phyloP scores from a whole-genome alignment of 2,797 vertebrate genomes.

The Phoxinus dragarum region DNA sequence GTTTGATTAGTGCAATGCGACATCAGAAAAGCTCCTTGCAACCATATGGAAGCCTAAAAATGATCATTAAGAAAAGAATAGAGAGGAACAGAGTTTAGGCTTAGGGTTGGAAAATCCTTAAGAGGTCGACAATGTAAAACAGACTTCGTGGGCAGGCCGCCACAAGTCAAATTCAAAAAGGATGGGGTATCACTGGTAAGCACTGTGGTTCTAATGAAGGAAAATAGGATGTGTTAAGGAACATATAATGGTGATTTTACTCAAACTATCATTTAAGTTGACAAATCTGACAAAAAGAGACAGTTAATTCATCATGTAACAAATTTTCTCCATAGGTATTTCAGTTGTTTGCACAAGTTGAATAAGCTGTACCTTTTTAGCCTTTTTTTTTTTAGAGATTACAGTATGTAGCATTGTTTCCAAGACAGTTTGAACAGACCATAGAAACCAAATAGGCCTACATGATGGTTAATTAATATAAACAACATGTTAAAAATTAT shows the following conservation, averaged over 20 bases:
- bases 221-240: constrained; percentile 35
- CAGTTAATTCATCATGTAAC: constrained; percentile 9
- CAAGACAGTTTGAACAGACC: constrained; percentile 21
- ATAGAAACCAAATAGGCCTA: neutral
- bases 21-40: constrained; percentile 65
- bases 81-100: constrained; percentile 65
- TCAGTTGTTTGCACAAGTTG: constrained; percentile 65
- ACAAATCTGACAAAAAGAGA: constrained; percentile 17
- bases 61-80: constrained; percentile 65
- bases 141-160: constrained; percentile 60
- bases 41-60: constrained; percentile 71
- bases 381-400: constrained; percentile 57
- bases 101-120: constrained; percentile 62
- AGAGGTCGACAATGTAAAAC: constrained; percentile 70
- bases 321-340: constrained; percentile 55
- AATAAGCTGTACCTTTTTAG: constrained; percentile 71
- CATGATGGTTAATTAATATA: neutral
- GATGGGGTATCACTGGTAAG: constrained; percentile 47
- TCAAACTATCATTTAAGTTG: constrained; percentile 59
- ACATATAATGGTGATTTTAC: constrained; percentile 57
- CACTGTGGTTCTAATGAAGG: constrained; percentile 44
- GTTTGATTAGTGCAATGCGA: constrained; percentile 58
- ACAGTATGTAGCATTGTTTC: neutral
- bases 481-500: neutral
- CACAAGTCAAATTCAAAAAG: constrained; percentile 51